Conservation (phyloP, 2,113 vertebrate genomes). For the Malaclemys terrapin region DNA sequence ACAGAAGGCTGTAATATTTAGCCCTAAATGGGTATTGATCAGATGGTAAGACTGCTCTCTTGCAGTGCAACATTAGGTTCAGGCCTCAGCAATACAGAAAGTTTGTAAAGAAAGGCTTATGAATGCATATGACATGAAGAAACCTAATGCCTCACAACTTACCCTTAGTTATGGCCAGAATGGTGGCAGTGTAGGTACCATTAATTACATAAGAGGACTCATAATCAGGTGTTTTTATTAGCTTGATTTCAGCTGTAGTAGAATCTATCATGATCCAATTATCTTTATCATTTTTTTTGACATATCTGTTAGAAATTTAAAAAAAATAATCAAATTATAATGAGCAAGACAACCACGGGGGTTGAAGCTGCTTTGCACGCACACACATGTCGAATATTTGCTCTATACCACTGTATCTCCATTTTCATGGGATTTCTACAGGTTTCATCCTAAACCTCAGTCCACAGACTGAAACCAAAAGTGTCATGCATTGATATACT, state of each 20-base stretch:
- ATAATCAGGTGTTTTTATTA: slow-evolving; percentile 76
- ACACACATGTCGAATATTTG: rapidly evolving
- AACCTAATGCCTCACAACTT: slow-evolving; percentile 41
- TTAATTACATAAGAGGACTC: slow-evolving; percentile 80
- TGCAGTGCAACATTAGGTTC: not conserved
- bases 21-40: not conserved
- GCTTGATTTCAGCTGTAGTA: slow-evolving; percentile 80
- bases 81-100: not conserved
- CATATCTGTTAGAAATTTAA: slow-evolving; percentile 72
- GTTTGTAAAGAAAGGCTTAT: not conserved
- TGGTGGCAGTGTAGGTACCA: slow-evolving; percentile 79
- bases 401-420: not conserved
- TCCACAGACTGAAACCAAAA: not conserved
- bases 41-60: not conserved
- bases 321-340: not conserved
- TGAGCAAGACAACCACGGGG: not conserved
- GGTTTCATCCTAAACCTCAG: not conserved
- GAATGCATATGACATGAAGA: not conserved
- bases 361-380: not conserved
- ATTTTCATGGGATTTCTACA: not conserved
- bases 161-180: slow-evolving; percentile 81
- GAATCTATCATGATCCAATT: slow-evolving; percentile 80
- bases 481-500: not conserved
- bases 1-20: not conserved
- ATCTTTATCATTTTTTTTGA: slow-evolving; percentile 75